These are phyloP conservation scores for Malacosoma neustria DNA, from an alignment of 2,888 invertebrate species.

Conservation along the genomic window DNA sequence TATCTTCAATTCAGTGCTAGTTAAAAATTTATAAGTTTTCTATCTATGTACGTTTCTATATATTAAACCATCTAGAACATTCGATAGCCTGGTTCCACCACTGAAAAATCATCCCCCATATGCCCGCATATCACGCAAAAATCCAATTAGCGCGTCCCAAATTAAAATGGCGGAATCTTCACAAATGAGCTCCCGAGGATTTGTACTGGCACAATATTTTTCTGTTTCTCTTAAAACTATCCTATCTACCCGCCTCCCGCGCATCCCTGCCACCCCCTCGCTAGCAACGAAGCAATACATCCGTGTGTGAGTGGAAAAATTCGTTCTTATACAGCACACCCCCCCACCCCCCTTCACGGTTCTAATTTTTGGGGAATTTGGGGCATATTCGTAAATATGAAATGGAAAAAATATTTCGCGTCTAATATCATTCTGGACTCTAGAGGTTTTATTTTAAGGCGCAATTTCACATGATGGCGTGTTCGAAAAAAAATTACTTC, in stretches of 20 bases:
- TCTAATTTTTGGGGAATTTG: slow-evolving; percentile 77
- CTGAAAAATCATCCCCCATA: too few species aligned
- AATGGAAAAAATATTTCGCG: slow-evolving; percentile 74
- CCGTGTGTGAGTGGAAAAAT: slow-evolving; percentile 37
- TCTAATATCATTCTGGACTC: slow-evolving; percentile 29
- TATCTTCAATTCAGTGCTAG: too few species aligned
- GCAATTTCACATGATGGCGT: slow-evolving; percentile 25
- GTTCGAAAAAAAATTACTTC: slow-evolving; percentile 74
- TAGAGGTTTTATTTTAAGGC: slow-evolving; percentile 29
- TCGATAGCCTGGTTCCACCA: too few species aligned
- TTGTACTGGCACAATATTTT: not conserved
- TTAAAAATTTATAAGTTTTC: too few species aligned
- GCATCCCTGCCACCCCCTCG: slow-evolving; percentile 23
- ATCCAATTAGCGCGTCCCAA: not conserved
- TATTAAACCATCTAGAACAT: too few species aligned
- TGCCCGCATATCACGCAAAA: not conserved
- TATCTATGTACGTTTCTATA: too few species aligned
- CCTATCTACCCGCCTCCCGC: slow-evolving; percentile 31
- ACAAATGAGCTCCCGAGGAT: not conserved
- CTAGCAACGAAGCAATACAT: slow-evolving; percentile 12
- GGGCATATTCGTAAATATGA: slow-evolving; percentile 77
- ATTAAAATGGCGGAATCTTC: not conserved
- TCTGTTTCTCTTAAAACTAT: slow-evolving; percentile 62
- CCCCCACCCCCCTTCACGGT: slow-evolving; percentile 66
- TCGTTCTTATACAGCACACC: slow-evolving; percentile 41